Evolutionary conservation across 2,888 invertebrate genomes (phyloP), one percentile per base, ranked within the genome.

Genomic region (Lymantria monacha): DNA sequence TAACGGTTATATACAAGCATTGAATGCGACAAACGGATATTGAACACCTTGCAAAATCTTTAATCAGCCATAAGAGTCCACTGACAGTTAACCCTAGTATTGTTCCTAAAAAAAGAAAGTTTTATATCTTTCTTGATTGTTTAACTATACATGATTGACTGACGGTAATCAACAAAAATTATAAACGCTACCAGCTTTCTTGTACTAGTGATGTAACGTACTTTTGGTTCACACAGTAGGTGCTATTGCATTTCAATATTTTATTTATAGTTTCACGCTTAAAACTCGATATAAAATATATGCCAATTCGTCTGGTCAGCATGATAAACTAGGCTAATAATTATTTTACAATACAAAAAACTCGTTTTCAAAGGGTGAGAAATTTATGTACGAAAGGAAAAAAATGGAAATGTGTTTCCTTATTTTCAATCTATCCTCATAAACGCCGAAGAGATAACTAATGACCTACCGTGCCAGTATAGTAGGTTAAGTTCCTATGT

Each of bases 141-240:
- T 80, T 81, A 80, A 80, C 76, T 71, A 78, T 72, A 69, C 66
- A 79, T 79, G 79, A 79, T 77, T 77, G 76, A 73, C 52, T 76
- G 73, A 62, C 62, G 70, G 74, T 65, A 71, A 70, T 74, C 75
- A 73, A 72, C 70, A 65, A 66, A 65, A 61, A 67, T 65, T 70
- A 69, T 72, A 70, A 72, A 73, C 70, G 76, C 77, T 75, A 76
- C 76, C 67, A 72, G 70, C 70, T 69, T 69, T 67, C 69, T 51
- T 69, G 69, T 61, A 50, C 53, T 59, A 66, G 64, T 73, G 71
- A 74, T 70, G 74, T 74, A 74, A 74, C 70, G 52, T 58, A 61
- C 71, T 74, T 74, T 74, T 66, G 61, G 66, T 65, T 63, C 61
- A 69, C 68, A 69, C 53, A 51, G 42, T 33, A 43, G 43, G 46